Conservation (phyloP, 2,113 vertebrate species). For the Malurus elegans region DNA sequence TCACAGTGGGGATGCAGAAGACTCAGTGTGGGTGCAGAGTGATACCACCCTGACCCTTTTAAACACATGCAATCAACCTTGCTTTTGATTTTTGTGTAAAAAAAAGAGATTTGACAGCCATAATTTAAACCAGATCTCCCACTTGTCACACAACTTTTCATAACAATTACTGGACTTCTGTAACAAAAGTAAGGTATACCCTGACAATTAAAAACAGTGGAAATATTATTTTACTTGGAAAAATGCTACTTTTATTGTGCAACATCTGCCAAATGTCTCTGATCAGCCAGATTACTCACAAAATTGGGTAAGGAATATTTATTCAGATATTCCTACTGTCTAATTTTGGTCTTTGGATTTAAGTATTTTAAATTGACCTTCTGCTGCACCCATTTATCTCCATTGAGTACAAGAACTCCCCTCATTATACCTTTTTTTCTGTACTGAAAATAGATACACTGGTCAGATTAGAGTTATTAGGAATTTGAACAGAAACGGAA, state of each 20-base stretch:
- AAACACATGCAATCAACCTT: neutral
- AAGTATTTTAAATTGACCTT: neutral
- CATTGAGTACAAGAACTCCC: neutral
- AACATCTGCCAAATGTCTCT: neutral
- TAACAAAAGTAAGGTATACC: neutral
- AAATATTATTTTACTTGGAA: neutral
- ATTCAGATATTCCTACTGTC: neutral
- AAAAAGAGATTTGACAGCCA: neutral
- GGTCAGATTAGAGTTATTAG: neutral
- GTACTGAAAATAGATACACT: neutral
- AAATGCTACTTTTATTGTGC: neutral
- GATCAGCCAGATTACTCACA: neutral
- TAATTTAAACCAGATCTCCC: neutral
- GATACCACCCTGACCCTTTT: neutral
- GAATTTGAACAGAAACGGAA: neutral
- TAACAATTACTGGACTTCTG: neutral
- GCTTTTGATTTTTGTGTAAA: neutral
- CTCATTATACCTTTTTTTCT: neutral
- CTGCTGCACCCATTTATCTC: neutral
- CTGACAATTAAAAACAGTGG: neutral
- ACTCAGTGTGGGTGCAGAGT: neutral
- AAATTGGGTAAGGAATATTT: neutral
- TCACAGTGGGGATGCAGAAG: neutral
- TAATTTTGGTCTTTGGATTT: neutral
- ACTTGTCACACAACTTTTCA: neutral